Evolutionary conservation across 2,888 invertebrate genomes (phyloP).

Genomic region (Clanis bilineata): DNA sequence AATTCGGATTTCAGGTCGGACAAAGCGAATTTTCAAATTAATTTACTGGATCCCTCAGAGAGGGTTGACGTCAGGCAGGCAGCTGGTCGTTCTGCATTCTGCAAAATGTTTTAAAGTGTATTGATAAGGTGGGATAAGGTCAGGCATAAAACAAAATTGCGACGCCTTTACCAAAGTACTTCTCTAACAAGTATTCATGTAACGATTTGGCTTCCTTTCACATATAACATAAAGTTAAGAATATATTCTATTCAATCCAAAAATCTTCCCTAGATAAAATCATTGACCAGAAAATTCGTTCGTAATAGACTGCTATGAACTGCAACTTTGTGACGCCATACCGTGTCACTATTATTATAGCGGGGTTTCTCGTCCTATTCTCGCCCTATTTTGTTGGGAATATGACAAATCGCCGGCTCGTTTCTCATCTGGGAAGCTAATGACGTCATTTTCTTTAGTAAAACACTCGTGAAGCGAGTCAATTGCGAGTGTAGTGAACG

Average conservation of each 20-base stretch:
- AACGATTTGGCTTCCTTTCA: no score
- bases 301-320: not conserved
- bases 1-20: no score
- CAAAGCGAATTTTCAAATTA: no score
- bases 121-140: no score
- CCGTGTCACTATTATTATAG: slow-evolving; percentile 8
- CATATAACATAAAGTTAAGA: no score
- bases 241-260: not conserved
- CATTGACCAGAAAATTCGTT: not conserved
- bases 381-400: slow-evolving; percentile 18
- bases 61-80: no score
- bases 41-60: no score
- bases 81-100: no score
- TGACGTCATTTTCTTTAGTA: slow-evolving; percentile 23
- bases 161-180: no score
- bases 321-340: not conserved
- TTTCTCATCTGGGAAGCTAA: slow-evolving; percentile 23
- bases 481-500: not conserved
- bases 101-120: no score
- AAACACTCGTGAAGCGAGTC: slow-evolving; percentile 15
- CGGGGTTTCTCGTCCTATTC: slow-evolving; percentile 4
- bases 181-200: no score
- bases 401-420: slow-evolving; percentile 22
- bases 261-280: not conserved
- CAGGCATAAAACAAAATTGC: no score